Conservation (phyloP, 2,113 vertebrate species). For the Heptranchias perlo region DNA sequence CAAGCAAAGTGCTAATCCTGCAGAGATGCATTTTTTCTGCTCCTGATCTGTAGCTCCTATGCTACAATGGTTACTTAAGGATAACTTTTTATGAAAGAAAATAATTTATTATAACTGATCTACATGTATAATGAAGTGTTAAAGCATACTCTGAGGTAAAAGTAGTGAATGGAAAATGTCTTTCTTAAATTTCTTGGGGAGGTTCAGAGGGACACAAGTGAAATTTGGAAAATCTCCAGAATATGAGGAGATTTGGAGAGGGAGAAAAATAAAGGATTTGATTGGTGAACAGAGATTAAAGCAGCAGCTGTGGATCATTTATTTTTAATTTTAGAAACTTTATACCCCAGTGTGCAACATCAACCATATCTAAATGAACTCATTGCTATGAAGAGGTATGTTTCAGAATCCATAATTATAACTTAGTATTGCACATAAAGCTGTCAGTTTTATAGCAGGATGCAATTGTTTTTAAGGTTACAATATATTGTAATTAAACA, state of each 20-base stretch:
- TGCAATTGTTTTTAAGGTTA: background rate
- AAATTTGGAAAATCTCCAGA: background rate
- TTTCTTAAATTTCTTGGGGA: background rate
- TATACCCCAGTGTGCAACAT: background rate
- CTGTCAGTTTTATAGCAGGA: background rate
- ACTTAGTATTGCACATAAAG: background rate
- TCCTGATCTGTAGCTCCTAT: background rate
- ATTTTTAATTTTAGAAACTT: constrained; percentile 32
- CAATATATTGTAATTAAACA: background rate
- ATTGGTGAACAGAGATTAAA: constrained; percentile 12
- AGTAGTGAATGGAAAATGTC: background rate
- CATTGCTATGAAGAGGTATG: background rate
- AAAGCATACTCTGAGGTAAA: background rate
- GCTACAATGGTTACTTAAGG: background rate
- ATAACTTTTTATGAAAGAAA: background rate
- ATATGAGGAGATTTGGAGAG: background rate
- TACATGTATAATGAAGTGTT: background rate
- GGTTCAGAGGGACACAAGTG: background rate
- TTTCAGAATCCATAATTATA: constrained; percentile 15
- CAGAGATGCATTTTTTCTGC: background rate
- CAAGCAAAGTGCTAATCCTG: background rate
- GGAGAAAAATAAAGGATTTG: background rate
- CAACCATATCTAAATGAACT: constrained; percentile 2
- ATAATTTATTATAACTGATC: background rate
- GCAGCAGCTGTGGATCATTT: constrained; percentile 27